Evolutionary conservation across 1,140 invertebrate genomes (phyloP), one percentile per base, ranked within the genome.

Genomic region (Cyclina sinensis): DNA sequence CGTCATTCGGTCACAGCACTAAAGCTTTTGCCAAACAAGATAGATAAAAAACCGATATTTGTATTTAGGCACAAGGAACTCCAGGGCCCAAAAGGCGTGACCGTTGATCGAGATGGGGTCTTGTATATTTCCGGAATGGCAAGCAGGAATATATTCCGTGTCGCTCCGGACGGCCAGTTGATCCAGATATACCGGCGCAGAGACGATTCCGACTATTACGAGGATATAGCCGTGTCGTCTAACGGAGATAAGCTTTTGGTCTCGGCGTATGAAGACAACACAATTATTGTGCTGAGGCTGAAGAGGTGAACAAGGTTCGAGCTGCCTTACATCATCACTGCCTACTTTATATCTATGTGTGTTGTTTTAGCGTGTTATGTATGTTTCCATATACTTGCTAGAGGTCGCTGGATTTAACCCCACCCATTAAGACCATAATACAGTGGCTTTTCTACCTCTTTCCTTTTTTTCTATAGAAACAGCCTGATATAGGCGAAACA

Each of bases 71-170:
- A 87, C 54, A 30, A n/a, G 16, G 85, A 87, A 7, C 59, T 87
- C 0, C 16, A 70, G 39, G 85, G 85, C n/a, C 74, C 85, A 27
- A 87, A 87, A 70, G 85, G 85, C 0, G 59, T 87, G 0, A 24
- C 76, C 0, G 85, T 87, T 3, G 85, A 87, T 46, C 21, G 7
- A 27, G 57, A 65, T 39, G 85, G 85, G 14, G 30, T 65, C 24
- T 18, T 87, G 27, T 87, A 87, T 24, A 21, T 87, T 35, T 87
- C 85, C 39, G 85, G 85, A 14, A 87, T 87, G 85, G 27, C 74
- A 2, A 87, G 76, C n/a, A 24, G 85, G 5, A 87, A 87, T 76
- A 80, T 87, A n/a, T 87, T 68, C 62, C 35, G 85, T 5, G 54
- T 87, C 32, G 0, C 74, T 21, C 57, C 85, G 1, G 14, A n/a